Conservation (phyloP, 2,797 vertebrate species). For the Borostomias antarcticus region DNA sequence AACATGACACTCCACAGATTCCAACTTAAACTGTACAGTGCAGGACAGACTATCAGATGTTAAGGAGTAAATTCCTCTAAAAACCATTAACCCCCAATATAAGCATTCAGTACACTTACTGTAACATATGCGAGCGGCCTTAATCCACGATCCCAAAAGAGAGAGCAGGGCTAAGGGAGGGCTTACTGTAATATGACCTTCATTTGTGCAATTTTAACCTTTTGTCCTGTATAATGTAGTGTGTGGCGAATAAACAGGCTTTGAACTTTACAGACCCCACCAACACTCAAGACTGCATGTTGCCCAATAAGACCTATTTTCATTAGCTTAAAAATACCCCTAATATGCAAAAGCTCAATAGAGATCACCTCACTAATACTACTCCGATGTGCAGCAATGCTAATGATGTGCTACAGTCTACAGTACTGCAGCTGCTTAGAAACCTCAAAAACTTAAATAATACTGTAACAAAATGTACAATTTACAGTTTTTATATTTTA, state of each 20-base stretch:
- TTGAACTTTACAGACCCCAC: no score
- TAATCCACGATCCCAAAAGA: background rate
- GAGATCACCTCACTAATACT: background rate
- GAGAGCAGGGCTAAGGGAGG: background rate
- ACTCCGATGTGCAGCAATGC: background rate
- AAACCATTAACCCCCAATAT: background rate
- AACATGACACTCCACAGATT: no score
- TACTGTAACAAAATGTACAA: conserved; percentile 35
- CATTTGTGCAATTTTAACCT: conserved; percentile 5
- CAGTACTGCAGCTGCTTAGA: background rate
- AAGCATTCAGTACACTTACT: background rate
- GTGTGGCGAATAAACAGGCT: no score
- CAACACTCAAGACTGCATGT: background rate
- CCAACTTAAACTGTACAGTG: background rate
- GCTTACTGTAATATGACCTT: no score
- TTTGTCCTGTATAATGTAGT: conserved; percentile 4
- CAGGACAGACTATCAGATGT: background rate
- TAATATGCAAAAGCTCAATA: background rate
- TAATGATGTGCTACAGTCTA: background rate
- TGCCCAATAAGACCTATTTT: background rate
- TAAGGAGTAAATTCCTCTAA: background rate
- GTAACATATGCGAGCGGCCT: background rate
- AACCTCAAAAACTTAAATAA: conserved; percentile 10
- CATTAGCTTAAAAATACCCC: background rate
- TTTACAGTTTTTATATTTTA: conserved; percentile 65